Conservation (phyloP, 2,888 invertebrate species). For the Philhelius pedissequus region DNA sequence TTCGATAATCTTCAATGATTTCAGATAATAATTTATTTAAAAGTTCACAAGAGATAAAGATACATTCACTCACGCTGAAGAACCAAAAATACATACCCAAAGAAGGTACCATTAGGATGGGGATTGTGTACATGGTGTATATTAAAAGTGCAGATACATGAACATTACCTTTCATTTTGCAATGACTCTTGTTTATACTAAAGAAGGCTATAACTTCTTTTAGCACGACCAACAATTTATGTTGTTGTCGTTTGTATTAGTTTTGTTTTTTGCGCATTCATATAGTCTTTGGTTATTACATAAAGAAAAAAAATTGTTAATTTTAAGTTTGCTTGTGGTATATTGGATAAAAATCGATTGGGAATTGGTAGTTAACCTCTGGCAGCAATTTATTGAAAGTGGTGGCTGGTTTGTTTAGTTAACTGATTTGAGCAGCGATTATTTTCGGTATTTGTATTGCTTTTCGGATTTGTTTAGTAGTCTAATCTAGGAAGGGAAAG, state of each 20-base stretch:
- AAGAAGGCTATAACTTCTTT: slow-evolving; percentile 52
- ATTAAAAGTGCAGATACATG: neutral
- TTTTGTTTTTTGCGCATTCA: neutral
- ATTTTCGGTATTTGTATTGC: neutral
- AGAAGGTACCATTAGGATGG: neutral
- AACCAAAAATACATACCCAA: neutral
- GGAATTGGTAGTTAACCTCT: slow-evolving; percentile 39
- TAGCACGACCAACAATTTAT: slow-evolving; percentile 69
- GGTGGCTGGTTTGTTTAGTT: slow-evolving; percentile 41
- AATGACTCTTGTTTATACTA: slow-evolving; percentile 16
- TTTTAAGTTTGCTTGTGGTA: slow-evolving; percentile 5
- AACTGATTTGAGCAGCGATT: slow-evolving; percentile 33
- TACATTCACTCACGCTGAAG: slow-evolving; percentile 37
- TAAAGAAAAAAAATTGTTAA: slow-evolving; percentile 28
- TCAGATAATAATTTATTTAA: slow-evolving; percentile 48
- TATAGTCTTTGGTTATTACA: slow-evolving; percentile 15
- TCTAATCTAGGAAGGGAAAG: neutral
- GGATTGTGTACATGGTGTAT: too few species aligned
- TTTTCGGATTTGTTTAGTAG: neutral
- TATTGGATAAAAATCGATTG: slow-evolving; percentile 17
- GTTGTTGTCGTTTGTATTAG: slow-evolving; percentile 33
- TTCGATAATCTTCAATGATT: slow-evolving; percentile 44
- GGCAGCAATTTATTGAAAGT: slow-evolving; percentile 45
- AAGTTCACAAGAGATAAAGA: slow-evolving; percentile 31
- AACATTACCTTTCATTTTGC: slow-evolving; percentile 47